These are phyloP conservation scores for Scaptomyza cyrtandrae DNA, from an alignment of 2,888 invertebrate species.

Conservation along the genomic window DNA sequence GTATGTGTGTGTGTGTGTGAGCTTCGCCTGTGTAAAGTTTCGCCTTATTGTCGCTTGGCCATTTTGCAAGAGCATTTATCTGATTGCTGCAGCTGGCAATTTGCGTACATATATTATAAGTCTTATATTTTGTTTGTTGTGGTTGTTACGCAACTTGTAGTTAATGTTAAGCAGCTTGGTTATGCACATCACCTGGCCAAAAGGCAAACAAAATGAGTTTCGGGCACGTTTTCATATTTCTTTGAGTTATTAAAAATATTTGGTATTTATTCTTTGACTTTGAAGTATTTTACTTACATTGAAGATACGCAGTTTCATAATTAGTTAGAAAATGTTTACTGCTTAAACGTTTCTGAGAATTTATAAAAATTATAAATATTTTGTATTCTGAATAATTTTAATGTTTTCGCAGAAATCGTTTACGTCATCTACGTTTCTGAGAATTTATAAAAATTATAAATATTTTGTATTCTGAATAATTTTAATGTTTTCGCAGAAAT, in stretches of 20 bases:
- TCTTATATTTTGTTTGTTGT: slow-evolving; percentile 6
- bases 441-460: neutral
- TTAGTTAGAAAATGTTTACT: neutral
- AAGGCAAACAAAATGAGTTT: slow-evolving; percentile 13
- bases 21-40: slow-evolving; percentile 1
- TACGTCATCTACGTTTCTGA: neutral
- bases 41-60: slow-evolving; percentile 41
- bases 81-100: slow-evolving; percentile 45
- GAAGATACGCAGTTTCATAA: neutral
- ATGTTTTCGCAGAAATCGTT: neutral
- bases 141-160: slow-evolving; percentile 6
- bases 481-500: neutral
- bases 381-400: neutral
- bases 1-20: neutral
- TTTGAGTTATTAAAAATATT: slow-evolving; percentile 43
- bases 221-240: slow-evolving; percentile 46
- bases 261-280: slow-evolving; percentile 38
- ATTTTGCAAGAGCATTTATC: slow-evolving; percentile 43
- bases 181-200: slow-evolving; percentile 11
- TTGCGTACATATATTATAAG: slow-evolving; percentile 53
- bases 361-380: neutral
- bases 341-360: neutral
- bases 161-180: slow-evolving; percentile 13
- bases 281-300: slow-evolving; percentile 7
- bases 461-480: neutral